These are phyloP conservation scores for Cephalopachus bancanus DNA, from an alignment of 2,797 vertebrate genomes.

Conservation along the genomic window DNA sequence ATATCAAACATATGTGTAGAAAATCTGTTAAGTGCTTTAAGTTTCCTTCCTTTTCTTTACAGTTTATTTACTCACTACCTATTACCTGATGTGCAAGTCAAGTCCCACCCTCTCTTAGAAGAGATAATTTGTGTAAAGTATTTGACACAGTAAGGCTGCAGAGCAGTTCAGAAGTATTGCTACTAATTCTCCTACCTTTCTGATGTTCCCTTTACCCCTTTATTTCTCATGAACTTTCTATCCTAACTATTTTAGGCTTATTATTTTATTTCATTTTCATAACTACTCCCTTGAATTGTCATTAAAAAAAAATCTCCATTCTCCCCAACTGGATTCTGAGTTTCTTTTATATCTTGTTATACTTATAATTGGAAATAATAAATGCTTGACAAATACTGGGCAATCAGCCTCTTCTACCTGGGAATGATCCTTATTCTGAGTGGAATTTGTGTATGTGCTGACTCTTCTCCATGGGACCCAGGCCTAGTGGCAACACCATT, in stretches of 20 bases:
- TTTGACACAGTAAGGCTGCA: not conserved
- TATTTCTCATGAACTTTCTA: not conserved
- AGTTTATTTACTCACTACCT: not conserved
- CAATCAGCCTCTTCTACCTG: not conserved
- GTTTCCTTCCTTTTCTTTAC: not conserved
- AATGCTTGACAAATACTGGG: not conserved
- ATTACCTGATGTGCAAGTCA: not conserved
- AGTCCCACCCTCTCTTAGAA: not conserved
- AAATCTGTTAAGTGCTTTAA: not conserved
- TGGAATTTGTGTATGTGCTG: not conserved
- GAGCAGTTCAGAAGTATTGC: not conserved
- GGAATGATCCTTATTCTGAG: not conserved
- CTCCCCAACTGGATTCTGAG: not conserved
- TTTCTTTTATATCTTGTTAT: not conserved
- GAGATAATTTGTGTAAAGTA: not conserved
- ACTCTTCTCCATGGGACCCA: not conserved
- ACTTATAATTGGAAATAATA: not conserved
- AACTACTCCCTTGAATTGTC: not conserved
- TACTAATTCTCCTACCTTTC: not conserved
- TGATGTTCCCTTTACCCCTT: not conserved
- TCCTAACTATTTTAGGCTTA: not conserved
- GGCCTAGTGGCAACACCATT: not conserved
- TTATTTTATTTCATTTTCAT: slow-evolving; percentile 50
- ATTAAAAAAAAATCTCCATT: not conserved
- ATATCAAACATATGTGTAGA: not conserved